phyloP scores from a whole-genome alignment of 2,113 vertebrate genomes.

The Hoplias malabaricus region DNA sequence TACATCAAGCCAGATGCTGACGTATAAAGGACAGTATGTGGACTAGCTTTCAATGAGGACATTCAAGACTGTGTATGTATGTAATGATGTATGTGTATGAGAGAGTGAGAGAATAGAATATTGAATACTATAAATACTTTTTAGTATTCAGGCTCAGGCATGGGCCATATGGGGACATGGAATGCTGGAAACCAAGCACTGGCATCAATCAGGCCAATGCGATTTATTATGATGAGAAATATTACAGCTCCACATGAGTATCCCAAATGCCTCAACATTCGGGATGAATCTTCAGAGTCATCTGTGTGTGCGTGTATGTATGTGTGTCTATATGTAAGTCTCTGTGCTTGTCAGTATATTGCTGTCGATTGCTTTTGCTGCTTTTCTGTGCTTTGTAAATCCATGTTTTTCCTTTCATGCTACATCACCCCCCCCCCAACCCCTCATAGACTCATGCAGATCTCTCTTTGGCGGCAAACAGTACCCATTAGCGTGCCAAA shows the following conservation, averaged over 20 bases:
- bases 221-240: constrained; percentile 46
- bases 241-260: constrained; percentile 33
- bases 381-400: constrained; percentile 12
- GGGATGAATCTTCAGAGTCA: constrained; percentile 16
- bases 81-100: neutral
- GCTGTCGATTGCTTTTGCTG: neutral
- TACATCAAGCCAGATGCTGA: neutral
- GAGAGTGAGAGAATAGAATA: neutral
- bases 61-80: neutral
- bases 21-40: neutral
- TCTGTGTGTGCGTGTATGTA: neutral
- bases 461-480: neutral
- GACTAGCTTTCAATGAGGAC: neutral
- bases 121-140: constrained; percentile 35
- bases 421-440: neutral
- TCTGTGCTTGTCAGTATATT: constrained; percentile 15
- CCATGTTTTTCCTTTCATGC: neutral
- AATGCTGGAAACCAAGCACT: constrained; percentile 36
- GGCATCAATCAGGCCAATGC: constrained; percentile 32
- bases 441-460: constrained; percentile 2
- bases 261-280: constrained; percentile 13
- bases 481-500: constrained; percentile 9
- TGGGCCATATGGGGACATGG: constrained; percentile 51
- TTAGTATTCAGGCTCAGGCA: constrained; percentile 54
- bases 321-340: constrained; percentile 5